Conservation (phyloP, 2,888 invertebrate genomes). For the Eristalis arbustorum region DNA sequence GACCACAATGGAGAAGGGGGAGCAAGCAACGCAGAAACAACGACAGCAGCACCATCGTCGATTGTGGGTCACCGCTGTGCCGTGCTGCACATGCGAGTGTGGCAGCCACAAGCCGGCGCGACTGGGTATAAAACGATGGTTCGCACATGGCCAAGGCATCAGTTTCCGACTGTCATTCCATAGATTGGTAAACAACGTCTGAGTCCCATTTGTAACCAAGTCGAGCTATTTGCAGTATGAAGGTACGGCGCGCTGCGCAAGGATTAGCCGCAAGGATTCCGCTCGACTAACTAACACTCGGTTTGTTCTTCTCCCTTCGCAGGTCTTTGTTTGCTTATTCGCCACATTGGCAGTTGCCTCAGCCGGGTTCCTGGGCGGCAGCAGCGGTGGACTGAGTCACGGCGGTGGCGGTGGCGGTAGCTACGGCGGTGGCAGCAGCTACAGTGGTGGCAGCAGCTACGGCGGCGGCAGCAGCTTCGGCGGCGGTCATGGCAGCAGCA, state of each 20-base stretch:
- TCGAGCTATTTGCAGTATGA: slow-evolving; percentile 48
- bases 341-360: slow-evolving; percentile 68
- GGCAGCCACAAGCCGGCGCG: slow-evolving; percentile 41
- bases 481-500: slow-evolving; percentile 24
- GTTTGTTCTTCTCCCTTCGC: slow-evolving; percentile 7
- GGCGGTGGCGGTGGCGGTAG: slow-evolving; percentile 4
- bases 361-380: slow-evolving; percentile 65
- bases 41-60: slow-evolving; percentile 11
- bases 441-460: slow-evolving; percentile 17
- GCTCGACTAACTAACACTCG: slow-evolving; percentile 15
- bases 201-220: slow-evolving; percentile 42
- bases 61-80: slow-evolving; percentile 60
- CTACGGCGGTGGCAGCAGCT: slow-evolving; percentile 22
- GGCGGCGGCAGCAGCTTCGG: slow-evolving; percentile 8
- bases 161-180: slow-evolving; percentile 58
- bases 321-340: slow-evolving; percentile 72
- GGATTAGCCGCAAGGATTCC: slow-evolving; percentile 35
- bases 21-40: slow-evolving; percentile 15
- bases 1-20: neutral
- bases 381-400: slow-evolving; percentile 47
- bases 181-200: slow-evolving; percentile 60
- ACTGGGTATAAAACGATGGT: slow-evolving; percentile 63
- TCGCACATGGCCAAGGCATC: slow-evolving; percentile 56
- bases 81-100: slow-evolving; percentile 59
- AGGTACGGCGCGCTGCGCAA: slow-evolving; percentile 27